Percentiles rank a stretch among this genome's conserved stretches.
phyloP scores from a whole-genome alignment of 2,888 invertebrate species.

The Dynastes grantii region DNA sequence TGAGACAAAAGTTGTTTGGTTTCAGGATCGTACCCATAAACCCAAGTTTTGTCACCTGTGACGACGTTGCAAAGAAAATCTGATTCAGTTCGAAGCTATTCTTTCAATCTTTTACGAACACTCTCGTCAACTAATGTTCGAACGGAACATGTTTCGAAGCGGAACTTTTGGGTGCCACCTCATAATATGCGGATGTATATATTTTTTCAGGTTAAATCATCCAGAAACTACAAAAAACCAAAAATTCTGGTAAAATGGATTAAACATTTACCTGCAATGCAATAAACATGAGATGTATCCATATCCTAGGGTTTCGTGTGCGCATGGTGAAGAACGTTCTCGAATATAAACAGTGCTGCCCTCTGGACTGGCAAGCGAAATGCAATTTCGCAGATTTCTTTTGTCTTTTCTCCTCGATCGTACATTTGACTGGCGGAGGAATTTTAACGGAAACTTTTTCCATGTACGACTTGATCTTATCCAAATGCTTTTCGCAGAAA shows the following conservation, averaged over 20 bases:
- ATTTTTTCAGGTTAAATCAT: too few species aligned
- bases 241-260: not conserved
- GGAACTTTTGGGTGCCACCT: too few species aligned
- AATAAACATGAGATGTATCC: slow-evolving; percentile 97
- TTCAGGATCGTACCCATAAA: too few species aligned
- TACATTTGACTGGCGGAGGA: slow-evolving; percentile 94
- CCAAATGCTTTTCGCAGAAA: slow-evolving; percentile 95
- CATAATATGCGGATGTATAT: too few species aligned
- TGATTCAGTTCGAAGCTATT: too few species aligned
- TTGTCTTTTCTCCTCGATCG: slow-evolving; percentile 90
- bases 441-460: slow-evolving; percentile 87
- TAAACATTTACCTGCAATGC: slow-evolving; percentile 78
- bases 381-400: slow-evolving; percentile 91
- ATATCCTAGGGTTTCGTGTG: slow-evolving; percentile 87
- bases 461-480: slow-evolving; percentile 94
- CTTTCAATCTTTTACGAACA: too few species aligned
- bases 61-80: too few species aligned
- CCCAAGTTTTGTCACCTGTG: too few species aligned
- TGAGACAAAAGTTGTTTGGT: too few species aligned
- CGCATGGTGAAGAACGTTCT: slow-evolving; percentile 85
- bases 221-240: slow-evolving; percentile 57
- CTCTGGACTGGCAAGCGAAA: slow-evolving; percentile 90
- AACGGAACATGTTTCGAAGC: too few species aligned
- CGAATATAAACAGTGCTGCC: slow-evolving; percentile 89
- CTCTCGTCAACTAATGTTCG: too few species aligned